Base-by-base conservation (phyloP, 2,113 vertebrate species). In the Ophiodon elongatus region DNA sequence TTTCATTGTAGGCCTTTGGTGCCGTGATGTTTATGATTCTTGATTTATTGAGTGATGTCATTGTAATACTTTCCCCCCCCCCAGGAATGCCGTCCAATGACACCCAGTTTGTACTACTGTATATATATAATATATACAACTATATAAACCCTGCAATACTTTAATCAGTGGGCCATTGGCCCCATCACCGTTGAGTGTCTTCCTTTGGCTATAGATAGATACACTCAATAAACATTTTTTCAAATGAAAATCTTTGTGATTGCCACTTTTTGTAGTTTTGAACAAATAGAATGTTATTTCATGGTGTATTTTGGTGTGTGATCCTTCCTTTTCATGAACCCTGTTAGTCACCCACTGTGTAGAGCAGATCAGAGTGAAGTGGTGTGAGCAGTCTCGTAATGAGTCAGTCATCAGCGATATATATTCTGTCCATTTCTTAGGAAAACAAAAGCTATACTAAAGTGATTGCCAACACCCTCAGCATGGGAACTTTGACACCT, bases 401-500 rank as follows among this genome's bases (percentile, higher is more conserved):
- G 85, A 88, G 15, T 85, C 73, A 90, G 35, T 76, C 67, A 70
- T 74, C 6, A 68, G 9, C 14, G 7, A 33, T 45, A 45, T 57
- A 33, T 45, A 45, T 57, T 84, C 62, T 31, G 71, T 68, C 79
- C 43, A 86, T 80, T 93, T 93, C 91, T 86, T n/a, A 62, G 80
- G 87, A 94, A 94, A 91, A 81, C 90, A 89, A 90, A 92, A 92
- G 64, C 83, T 77, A 50, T 10, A 25, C 64, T 8, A 43, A 47
- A 90, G 50, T 52, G 37, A 23, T 19, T 52, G 13, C 31, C 0
- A 11, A 72, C 65, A 71, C 25, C 31, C 39, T 52, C 54, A 19
- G 35, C 17, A 66, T 5, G 56, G 74, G 72, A 85, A 73, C 78
- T 52, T 70, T 88, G 59, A 88, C 78, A 91, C 80, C 39, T 39